These are phyloP conservation scores for Sarcophilus harrisii DNA, from an alignment of 2,797 vertebrate species.

Conservation along the genomic window DNA sequence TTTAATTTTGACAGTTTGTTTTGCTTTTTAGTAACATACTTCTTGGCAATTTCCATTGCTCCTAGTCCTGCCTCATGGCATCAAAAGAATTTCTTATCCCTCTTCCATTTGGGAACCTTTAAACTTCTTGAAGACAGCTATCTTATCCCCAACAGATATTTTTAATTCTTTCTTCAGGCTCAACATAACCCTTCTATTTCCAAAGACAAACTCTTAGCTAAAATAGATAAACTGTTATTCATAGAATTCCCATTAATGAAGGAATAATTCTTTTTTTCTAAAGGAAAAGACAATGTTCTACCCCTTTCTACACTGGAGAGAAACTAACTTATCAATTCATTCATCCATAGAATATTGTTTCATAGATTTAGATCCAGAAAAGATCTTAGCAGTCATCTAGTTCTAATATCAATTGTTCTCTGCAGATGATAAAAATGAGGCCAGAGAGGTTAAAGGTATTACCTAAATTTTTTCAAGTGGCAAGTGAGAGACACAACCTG, in stretches of 20 bases:
- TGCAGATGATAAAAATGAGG: fast-evolving
- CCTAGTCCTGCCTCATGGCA: background rate
- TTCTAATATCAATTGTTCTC: background rate
- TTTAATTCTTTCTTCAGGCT: background rate
- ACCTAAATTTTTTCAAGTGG: background rate
- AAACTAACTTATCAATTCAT: background rate
- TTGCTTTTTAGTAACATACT: background rate
- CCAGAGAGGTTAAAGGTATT: background rate
- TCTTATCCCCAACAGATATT: background rate
- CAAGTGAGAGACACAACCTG: background rate
- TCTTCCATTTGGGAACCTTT: background rate
- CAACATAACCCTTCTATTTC: background rate
- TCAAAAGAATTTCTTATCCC: background rate
- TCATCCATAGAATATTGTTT: background rate
- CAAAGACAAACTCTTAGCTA: background rate
- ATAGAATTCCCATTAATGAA: background rate
- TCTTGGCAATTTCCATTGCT: background rate
- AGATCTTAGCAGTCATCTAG: background rate
- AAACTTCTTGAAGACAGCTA: background rate
- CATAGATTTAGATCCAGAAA: background rate
- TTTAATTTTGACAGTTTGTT: background rate
- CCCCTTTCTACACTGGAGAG: background rate
- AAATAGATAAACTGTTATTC: background rate
- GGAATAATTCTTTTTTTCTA: background rate
- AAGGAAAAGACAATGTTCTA: background rate